Evolutionary conservation across 1,140 invertebrate species (phyloP).

Genomic region (Hyles euphorbiae): DNA sequence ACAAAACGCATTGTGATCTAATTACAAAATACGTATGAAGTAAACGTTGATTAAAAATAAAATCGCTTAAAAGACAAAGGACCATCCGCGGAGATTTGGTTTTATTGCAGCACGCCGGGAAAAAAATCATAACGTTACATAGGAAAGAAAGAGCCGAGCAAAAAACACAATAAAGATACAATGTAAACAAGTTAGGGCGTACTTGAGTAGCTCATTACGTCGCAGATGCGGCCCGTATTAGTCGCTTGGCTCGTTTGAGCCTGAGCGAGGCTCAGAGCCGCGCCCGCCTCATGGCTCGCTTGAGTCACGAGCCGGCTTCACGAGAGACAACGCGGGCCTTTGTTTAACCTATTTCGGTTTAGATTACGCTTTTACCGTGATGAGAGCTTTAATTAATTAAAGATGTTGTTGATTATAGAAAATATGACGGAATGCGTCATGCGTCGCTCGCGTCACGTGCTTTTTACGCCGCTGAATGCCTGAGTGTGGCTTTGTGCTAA

Average conservation of each 20-base stretch:
- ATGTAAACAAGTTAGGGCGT: conserved; percentile 73
- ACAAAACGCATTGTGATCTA: background rate
- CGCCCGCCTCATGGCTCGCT: conserved; percentile 42
- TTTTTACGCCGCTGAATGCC: no score
- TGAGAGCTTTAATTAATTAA: conserved; percentile 63
- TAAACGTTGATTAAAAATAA: conserved; percentile 63
- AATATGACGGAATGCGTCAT: no score
- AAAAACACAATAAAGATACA: conserved; percentile 74
- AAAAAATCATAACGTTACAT: conserved; percentile 64
- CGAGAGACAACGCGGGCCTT: conserved; percentile 43
- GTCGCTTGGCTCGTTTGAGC: conserved; percentile 48
- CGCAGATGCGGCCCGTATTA: conserved; percentile 64
- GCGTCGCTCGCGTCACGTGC: no score
- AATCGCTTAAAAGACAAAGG: conserved; percentile 68
- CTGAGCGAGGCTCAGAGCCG: conserved; percentile 18
- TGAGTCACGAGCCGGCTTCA: conserved; percentile 27
- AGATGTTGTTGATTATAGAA: conserved; percentile 13
- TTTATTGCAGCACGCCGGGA: conserved; percentile 54
- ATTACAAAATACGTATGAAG: background rate
- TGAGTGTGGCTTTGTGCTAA: no score
- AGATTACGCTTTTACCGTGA: conserved; percentile 63
- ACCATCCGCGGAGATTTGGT: conserved; percentile 51
- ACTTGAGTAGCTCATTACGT: conserved; percentile 73
- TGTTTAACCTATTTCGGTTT: conserved; percentile 73
- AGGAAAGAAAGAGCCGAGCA: conserved; percentile 62